A percentile compares a stretch with the other conserved stretches of the same genome.
phyloP scores from a whole-genome alignment of 2,888 invertebrate genomes.

The Nomada goodeniana region DNA sequence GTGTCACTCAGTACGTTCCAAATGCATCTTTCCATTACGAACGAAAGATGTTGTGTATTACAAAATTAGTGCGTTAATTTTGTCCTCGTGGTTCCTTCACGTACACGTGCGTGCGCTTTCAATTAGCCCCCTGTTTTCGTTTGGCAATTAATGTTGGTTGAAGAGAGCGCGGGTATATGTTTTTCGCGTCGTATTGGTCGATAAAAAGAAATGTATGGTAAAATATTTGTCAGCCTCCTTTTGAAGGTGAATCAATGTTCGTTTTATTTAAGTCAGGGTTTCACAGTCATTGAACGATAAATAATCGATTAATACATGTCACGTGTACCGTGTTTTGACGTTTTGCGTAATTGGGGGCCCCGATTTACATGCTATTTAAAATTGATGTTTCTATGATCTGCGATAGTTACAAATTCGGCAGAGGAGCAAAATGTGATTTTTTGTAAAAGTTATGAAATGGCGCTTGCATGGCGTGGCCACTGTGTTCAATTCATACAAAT shows the following conservation, averaged over 20 bases:
- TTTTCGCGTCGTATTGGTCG: neutral
- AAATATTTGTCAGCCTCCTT: neutral
- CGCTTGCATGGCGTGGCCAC: neutral
- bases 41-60: conserved; percentile 39
- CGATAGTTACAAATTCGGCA: neutral
- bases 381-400: neutral
- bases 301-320: conserved; percentile 46
- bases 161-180: conserved; percentile 45
- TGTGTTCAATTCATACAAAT: neutral
- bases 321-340: conserved; percentile 50
- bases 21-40: conserved; percentile 46
- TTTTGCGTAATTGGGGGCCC: conserved; percentile 6
- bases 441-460: neutral
- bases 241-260: neutral
- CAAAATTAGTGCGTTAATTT: conserved; percentile 7
- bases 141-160: conserved; percentile 27
- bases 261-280: neutral
- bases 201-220: neutral
- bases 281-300: neutral
- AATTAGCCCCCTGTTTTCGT: conserved; percentile 28
- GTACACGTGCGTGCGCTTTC: conserved; percentile 16
- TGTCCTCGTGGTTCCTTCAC: neutral
- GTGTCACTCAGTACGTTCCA: conserved; percentile 69
- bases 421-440: neutral
- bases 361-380: conserved; percentile 10